Conservation (phyloP, 2,797 vertebrate species). For the Helostoma temminkii region DNA sequence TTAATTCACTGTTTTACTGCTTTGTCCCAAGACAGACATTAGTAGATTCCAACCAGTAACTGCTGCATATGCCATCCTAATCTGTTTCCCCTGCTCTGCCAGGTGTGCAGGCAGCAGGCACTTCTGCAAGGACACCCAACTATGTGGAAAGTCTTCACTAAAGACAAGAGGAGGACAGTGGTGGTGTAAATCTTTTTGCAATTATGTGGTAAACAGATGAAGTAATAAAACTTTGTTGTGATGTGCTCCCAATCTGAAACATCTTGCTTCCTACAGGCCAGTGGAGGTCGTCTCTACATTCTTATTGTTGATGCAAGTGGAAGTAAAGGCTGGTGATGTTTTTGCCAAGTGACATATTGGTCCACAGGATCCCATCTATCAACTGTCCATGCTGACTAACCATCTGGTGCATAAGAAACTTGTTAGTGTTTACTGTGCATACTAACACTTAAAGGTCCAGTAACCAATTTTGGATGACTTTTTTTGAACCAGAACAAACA, state of each 20-base stretch:
- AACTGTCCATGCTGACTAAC: constrained; percentile 38
- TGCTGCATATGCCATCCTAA: constrained; percentile 77
- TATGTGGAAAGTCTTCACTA: constrained; percentile 52
- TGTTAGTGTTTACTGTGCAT: constrained; percentile 15
- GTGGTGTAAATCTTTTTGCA: constrained; percentile 66
- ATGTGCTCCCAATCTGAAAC: constrained; percentile 33
- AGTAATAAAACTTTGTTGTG: constrained; percentile 68
- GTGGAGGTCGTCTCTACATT: constrained; percentile 3
- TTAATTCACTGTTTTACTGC: constrained; percentile 73
- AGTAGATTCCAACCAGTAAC: constrained; percentile 61
- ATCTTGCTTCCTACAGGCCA: constrained; percentile 26
- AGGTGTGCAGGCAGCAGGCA: constrained; percentile 74
- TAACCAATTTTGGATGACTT: too few relatives aligned
- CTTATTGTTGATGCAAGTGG: constrained; percentile 21
- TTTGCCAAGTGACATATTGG: constrained; percentile 51
- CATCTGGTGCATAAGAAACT: constrained; percentile 54
- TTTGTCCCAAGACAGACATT: constrained; percentile 72
- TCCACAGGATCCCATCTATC: constrained; percentile 26
- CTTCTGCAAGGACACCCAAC: constrained; percentile 70
- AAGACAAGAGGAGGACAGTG: constrained; percentile 52
- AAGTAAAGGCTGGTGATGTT: constrained; percentile 19
- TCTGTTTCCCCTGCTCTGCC: constrained; percentile 76
- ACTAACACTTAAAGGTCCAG: constrained; percentile 4
- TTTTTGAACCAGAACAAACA: too few relatives aligned
- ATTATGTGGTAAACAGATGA: constrained; percentile 66